phyloP scores from a whole-genome alignment of 2,113 vertebrate genomes.

The Gallinago paraguaiae region DNA sequence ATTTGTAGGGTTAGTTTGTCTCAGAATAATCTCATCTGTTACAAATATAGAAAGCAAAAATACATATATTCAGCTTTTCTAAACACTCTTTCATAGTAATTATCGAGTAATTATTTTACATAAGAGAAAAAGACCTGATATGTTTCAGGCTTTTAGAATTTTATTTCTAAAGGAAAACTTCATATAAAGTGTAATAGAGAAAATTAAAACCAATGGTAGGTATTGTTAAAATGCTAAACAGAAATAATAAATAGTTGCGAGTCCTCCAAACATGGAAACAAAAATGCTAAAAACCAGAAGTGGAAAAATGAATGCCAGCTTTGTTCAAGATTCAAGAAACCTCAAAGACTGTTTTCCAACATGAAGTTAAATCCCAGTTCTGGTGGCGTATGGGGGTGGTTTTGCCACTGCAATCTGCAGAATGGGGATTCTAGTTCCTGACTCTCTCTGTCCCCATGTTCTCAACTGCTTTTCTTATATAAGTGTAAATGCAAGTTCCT shows the following conservation, averaged over 20 bases:
- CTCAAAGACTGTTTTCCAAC: not conserved
- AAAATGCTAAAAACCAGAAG: not conserved
- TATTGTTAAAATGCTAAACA: not conserved
- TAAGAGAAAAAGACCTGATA: not conserved
- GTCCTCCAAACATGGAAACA: not conserved
- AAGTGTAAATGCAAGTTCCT: not conserved
- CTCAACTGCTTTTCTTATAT: not conserved
- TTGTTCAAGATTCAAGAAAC: not conserved
- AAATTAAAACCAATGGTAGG: not conserved
- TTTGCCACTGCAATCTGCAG: not conserved
- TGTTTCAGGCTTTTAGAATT: not conserved
- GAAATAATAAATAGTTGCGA: not conserved
- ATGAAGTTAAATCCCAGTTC: not conserved
- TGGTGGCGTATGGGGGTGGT: not conserved
- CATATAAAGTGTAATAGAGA: not conserved
- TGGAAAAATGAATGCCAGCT: not conserved
- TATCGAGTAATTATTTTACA: slow-evolving; percentile 6
- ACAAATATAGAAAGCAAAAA: slow-evolving; percentile 9
- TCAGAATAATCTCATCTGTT: slow-evolving; percentile 2
- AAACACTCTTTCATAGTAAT: not conserved
- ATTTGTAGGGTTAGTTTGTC: slow-evolving; percentile 21
- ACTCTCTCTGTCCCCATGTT: not conserved
- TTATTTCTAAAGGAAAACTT: not conserved
- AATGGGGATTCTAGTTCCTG: not conserved
- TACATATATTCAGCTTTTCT: not conserved